Base-by-base conservation (phyloP, 2,113 vertebrate genomes). In the Phyllopteryx taeniolatus region DNA sequence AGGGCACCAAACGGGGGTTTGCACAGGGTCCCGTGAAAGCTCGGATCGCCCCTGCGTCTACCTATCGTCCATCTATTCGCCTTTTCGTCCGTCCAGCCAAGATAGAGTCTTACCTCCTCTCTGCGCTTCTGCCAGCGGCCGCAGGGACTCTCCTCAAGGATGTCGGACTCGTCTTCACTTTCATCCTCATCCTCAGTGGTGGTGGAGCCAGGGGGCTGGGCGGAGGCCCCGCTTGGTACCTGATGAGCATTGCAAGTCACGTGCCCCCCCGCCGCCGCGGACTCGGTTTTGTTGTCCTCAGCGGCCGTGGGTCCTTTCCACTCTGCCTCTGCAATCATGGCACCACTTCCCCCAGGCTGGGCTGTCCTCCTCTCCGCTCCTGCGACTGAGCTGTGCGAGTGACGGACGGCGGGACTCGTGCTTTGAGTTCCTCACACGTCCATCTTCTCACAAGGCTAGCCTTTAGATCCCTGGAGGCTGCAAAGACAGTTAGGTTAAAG, bases 121-220 rank as follows among this genome's bases (percentile, higher is more conserved):
- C 94, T 92, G 33, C 96, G 94, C 80, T 98, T 98, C 87, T 98
- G 96, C 96, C 96, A 98, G 69, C 97, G 95, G 9, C 97, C 97
- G 82, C 97, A 98, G 0, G 97, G 97, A 49, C 96, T 98, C 87
- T 99, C 97, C 79, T 99, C 97, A 79, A 99, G 88, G 74, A 99
- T 98, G 68, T 98, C 96, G 0, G 95, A 97, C 77, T 99, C 97
- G 79, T 99, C 97, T 83, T 99, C 97, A 39, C 96, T 98, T 88
- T 99, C 97, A 83, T 98, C 96, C 80, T 98, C 95, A 75, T 96
- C 96, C 73, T 96, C 95, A 0, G 89, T 91, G 54, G 94, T 93
- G 72, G 91, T 82, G 13, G 88, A 81, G 12, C 90, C 74, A 4
- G 92, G 89, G 68, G 90, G 83, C 66, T 93, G 93, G 0, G 91